A percentile compares a stretch with the other conserved stretches of the same genome.
phyloP scores from a whole-genome alignment of 2,113 vertebrate genomes.

The Hippocampus comes region DNA sequence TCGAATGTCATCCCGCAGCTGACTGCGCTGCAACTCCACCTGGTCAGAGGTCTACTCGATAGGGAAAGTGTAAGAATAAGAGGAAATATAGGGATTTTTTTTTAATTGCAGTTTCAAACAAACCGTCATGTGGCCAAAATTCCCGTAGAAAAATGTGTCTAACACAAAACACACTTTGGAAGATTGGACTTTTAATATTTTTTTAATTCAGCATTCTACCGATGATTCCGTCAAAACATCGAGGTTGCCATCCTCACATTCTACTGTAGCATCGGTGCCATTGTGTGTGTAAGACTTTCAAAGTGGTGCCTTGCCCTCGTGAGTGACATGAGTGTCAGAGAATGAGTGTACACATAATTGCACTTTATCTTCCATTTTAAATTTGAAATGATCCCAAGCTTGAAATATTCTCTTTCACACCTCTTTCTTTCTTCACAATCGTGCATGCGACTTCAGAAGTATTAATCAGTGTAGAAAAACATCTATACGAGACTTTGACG shows the following conservation, averaged over 20 bases:
- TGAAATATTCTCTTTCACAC: not conserved
- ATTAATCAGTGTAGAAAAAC: too few species aligned
- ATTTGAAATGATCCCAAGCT: not conserved
- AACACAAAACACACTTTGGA: not conserved
- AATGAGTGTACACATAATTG: not conserved
- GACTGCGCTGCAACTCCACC: slow-evolving; percentile 84
- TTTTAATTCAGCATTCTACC: not conserved
- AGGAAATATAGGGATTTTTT: not conserved
- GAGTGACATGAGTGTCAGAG: not conserved
- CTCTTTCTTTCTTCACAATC: not conserved
- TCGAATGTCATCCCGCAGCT: slow-evolving; percentile 91
- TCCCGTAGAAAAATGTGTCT: not conserved
- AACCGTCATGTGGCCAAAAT: not conserved
- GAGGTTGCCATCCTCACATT: not conserved
- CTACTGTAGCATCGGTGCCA: not conserved
- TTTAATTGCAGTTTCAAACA: not conserved
- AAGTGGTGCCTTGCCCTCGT: not conserved
- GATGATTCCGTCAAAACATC: not conserved
- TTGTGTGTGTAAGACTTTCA: not conserved
- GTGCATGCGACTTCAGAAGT: not conserved
- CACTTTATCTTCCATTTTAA: not conserved
- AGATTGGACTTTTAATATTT: not conserved
- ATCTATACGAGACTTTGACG: not conserved
- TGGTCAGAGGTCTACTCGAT: slow-evolving; percentile 81
- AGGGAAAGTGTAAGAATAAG: not conserved